These are phyloP conservation scores for Aporophyla nigra DNA, from an alignment of 2,888 invertebrate species.

Conservation along the genomic window DNA sequence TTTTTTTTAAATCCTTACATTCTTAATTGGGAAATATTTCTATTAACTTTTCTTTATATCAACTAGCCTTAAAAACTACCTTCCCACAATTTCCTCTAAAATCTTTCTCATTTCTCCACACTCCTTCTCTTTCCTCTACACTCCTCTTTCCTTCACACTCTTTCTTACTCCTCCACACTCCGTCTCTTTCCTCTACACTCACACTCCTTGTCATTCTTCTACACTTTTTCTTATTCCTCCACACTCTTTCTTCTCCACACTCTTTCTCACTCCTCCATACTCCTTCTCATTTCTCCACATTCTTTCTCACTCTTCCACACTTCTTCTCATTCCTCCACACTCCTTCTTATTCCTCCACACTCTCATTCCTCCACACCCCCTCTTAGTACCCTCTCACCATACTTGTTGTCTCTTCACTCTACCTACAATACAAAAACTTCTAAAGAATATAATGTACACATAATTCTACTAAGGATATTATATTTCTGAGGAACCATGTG, in stretches of 20 bases:
- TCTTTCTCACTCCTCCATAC: no score
- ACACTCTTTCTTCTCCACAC: no score
- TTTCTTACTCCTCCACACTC: no score
- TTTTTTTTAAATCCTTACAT: background rate
- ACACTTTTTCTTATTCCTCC: no score
- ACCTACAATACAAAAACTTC: constrained; percentile 9
- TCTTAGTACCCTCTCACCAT: background rate
- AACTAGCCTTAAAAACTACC: background rate
- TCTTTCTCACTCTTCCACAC: no score
- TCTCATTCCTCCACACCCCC: background rate
- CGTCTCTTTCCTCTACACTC: no score
- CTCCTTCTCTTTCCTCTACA: background rate
- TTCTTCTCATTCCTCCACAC: background rate
- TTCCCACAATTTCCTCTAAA: background rate
- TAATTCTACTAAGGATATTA: no score
- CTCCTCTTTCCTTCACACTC: background rate
- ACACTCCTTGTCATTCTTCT: background rate
- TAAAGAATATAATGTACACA: no score
- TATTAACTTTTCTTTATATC: background rate
- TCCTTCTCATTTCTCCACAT: background rate
- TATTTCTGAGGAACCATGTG: no score
- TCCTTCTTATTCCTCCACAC: background rate
- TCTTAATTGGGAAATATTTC: background rate
- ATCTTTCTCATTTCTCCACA: background rate
- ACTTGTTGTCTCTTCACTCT: constrained; percentile 4